These are phyloP conservation scores for Drosophila watanabei DNA, from an alignment of 1,140 invertebrate species.

Conservation along the genomic window DNA sequence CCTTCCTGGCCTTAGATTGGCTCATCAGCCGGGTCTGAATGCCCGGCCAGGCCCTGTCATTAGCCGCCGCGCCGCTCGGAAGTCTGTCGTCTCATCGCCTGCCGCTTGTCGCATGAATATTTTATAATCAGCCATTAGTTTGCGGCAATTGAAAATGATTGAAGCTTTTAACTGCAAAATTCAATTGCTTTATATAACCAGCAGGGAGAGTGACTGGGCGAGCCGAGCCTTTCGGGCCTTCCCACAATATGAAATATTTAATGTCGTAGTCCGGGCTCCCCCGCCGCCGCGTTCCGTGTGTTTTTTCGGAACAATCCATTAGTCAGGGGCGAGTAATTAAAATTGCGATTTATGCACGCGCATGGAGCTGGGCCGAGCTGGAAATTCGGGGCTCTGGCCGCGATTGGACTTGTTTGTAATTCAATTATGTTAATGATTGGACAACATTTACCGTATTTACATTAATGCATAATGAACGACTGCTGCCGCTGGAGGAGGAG, in stretches of 20 bases:
- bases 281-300: constrained; percentile 10
- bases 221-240: background rate
- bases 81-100: constrained; percentile 43
- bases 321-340: constrained; percentile 78
- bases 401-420: constrained; percentile 81
- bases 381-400: constrained; percentile 41
- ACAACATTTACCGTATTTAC: constrained; percentile 86
- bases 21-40: constrained; percentile 45
- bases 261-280: constrained; percentile 27
- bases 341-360: constrained; percentile 80
- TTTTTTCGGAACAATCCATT: constrained; percentile 71
- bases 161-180: constrained; percentile 84
- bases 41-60: constrained; percentile 46
- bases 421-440: constrained; percentile 86
- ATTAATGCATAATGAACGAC: constrained; percentile 86
- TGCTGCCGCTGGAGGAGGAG: constrained; percentile 12
- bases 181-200: constrained; percentile 70
- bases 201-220: background rate
- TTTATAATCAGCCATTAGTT: constrained; percentile 84
- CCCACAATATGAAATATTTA: constrained; percentile 74
- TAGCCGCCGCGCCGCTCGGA: constrained; percentile 39
- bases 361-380: constrained; percentile 36
- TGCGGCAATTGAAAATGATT: constrained; percentile 83
- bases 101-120: constrained; percentile 78
- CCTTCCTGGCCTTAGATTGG: constrained; percentile 52